phyloP scores from a whole-genome alignment of 2,888 invertebrate genomes.

The Campoplex capitator region DNA sequence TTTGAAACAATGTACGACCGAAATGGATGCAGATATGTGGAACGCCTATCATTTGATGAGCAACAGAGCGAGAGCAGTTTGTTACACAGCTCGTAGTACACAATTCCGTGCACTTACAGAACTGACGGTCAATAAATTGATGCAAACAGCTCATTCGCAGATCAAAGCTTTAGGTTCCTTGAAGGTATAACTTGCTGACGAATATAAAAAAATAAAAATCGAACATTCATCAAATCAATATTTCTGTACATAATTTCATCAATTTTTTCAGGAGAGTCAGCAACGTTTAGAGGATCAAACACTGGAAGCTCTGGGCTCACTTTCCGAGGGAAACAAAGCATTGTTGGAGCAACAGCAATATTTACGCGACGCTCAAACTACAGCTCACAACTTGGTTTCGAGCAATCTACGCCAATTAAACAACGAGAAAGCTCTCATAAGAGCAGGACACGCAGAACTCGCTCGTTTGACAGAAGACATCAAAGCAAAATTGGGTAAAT shows the following conservation, averaged over 20 bases:
- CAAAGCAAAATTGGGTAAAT: slow-evolving; percentile 85
- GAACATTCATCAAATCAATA: background rate
- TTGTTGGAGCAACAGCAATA: slow-evolving; percentile 86
- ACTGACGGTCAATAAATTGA: slow-evolving; percentile 88
- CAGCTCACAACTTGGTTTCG: slow-evolving; percentile 85
- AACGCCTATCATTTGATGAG: slow-evolving; percentile 89
- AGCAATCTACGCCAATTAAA: slow-evolving; percentile 86
- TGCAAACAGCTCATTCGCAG: slow-evolving; percentile 86
- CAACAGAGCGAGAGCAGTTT: slow-evolving; percentile 89
- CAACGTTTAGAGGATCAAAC: slow-evolving; percentile 84
- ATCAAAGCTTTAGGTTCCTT: slow-evolving; percentile 84
- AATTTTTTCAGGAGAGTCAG: slow-evolving; percentile 83
- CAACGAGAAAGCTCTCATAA: slow-evolving; percentile 87
- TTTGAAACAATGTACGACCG: slow-evolving; percentile 87
- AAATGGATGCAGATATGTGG: slow-evolving; percentile 89
- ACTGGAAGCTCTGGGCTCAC: slow-evolving; percentile 83
- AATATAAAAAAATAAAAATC: slow-evolving; percentile 20
- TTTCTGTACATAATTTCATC: background rate
- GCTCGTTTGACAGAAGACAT: slow-evolving; percentile 86
- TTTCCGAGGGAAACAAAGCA: slow-evolving; percentile 85
- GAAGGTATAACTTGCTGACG: slow-evolving; percentile 80
- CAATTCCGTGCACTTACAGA: slow-evolving; percentile 89
- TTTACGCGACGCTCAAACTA: slow-evolving; percentile 85
- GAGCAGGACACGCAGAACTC: slow-evolving; percentile 86
- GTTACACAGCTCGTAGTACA: slow-evolving; percentile 87